phyloP scores from a whole-genome alignment of 35 echinoderm and acorn worm species.

The Lytechinus variegatus region DNA sequence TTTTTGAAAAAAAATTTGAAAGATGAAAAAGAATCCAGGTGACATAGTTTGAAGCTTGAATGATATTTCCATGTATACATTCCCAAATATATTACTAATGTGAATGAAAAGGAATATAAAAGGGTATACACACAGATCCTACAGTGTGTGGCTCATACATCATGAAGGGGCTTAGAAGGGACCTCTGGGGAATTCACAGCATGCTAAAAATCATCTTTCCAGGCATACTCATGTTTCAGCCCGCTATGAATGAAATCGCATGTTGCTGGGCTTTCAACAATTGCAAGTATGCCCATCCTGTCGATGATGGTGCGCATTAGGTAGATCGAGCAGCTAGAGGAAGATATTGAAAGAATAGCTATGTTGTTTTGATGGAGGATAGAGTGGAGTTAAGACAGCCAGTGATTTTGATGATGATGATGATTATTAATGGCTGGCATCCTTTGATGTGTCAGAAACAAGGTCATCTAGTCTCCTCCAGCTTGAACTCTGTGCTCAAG shows the following conservation, averaged over 20 bases:
- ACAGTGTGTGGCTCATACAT: neutral
- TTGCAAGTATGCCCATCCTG: conserved; percentile 19
- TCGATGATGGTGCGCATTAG: neutral
- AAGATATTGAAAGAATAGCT: neutral
- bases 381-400: neutral
- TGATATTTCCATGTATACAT: neutral
- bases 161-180: neutral
- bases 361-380: neutral
- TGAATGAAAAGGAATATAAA: neutral
- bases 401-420: conserved; percentile 19
- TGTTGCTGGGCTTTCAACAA: conserved; percentile 11
- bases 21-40: neutral
- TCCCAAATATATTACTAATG: neutral
- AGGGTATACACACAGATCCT: neutral
- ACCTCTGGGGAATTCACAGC: neutral
- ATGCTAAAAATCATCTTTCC: conserved; percentile 15
- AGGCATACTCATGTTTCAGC: conserved; percentile 23
- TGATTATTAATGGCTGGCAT: conserved; percentile 36
- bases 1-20: no score
- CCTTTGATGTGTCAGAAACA: neutral
- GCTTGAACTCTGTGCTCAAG: neutral
- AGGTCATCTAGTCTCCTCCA: neutral
- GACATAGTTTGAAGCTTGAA: neutral
- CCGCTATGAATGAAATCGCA: conserved; percentile 1
- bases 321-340: neutral